Base-by-base conservation (phyloP, 2,888 invertebrate species). In the Colostygia pectinataria region DNA sequence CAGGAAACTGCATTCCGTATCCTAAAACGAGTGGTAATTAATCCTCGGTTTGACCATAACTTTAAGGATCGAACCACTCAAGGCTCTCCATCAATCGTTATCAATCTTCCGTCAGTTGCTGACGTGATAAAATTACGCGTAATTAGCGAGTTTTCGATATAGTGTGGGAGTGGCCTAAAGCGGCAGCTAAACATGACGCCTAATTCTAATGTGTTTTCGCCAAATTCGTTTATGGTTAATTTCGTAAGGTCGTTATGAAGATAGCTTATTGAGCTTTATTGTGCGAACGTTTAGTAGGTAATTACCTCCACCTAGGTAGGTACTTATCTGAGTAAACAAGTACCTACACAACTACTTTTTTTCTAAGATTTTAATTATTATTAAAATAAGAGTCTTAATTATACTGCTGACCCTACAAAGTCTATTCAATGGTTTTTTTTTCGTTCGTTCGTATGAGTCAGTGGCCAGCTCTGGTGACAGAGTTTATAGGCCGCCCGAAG, bases 151-250 rank as follows among this genome's bases (percentile, higher is more conserved):
- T 38, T 25, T n/a, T 37, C 37, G 27, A 13, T 32, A 13, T 9
- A 14, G 37, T 32, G 45, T 45, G 38, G 45, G 45, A 25, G 38
- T 24, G 37, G 10, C 23, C 31, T 28, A 25, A 37, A 42, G 12
- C 28, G 28, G 34, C 34, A 10, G 28, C 13, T 32, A 43, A 49
- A 49, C 39, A 7, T 39, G 33, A 34, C 12, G 34, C 44, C 31
- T 48, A 42, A 42, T 48, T 32, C 48, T 37, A 42, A 42, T 48
- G 41, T 41, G 48, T 42, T 48, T 25, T 48, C 14, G 27, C 37
- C 37, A 42, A 37, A 37, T 8, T 1, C 25, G 20, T 23, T 36
- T 36, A 36, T 32, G 15, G 36, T 14, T 37, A 14, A 41, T 48
- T 48, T 42, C 31, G 23, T 38, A 20, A 33, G 8, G 13, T 31